Evolutionary conservation across 2,113 vertebrate genomes (phyloP), one percentile per base, ranked within the genome.

Genomic region (Nymphicus hollandicus): DNA sequence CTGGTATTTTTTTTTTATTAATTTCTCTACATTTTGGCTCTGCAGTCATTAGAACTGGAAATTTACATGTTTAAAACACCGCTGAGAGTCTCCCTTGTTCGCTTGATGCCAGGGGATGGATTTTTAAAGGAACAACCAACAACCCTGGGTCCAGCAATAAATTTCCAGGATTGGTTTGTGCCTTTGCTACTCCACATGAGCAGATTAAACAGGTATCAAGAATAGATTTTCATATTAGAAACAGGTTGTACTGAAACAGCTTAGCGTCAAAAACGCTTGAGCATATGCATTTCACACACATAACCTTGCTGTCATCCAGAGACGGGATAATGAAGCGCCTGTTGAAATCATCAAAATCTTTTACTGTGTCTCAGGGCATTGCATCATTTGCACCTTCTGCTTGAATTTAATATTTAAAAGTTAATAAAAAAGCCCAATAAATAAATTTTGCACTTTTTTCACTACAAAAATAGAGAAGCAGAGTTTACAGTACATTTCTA

Each of bases 171-270:
- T 53, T 24, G 56, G 46, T 46, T 69, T 69, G 63, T 56, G n/a
- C 60, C 88, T 95, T 91, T 77, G 47, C 9, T 52, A 2, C 33
- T 86, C 83, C 52, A 81, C 56, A 49, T 25, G 33, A 72, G 24
- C 85, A 83, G 35, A 56, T 84, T 89, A 91, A 91, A 79, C 65
- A 92, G 88, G 72, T 92, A 95, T 61, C 58, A 84, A 39, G 20
- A 20, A 33, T 6, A 29, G 65, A 71, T 16, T 50, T 22, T 49
- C 46, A 4, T 73, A 81, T 17, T 79, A 72, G 77, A 93, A 93
- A 84, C 73, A 91, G 61, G 72, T 90, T 86, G 47, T n/a, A 47
- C 50, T 52, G 24, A 81, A 86, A 81, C 41, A 76, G 33, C 13
- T 88, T 50, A 28, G 24, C 17, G 22, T 81, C 81, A 55, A 47